A percentile compares a stretch with the other conserved stretches of the same genome.
These are phyloP conservation scores for Salvelinus namaycush DNA, from an alignment of 2,113 vertebrate genomes.

Conservation along the genomic window DNA sequence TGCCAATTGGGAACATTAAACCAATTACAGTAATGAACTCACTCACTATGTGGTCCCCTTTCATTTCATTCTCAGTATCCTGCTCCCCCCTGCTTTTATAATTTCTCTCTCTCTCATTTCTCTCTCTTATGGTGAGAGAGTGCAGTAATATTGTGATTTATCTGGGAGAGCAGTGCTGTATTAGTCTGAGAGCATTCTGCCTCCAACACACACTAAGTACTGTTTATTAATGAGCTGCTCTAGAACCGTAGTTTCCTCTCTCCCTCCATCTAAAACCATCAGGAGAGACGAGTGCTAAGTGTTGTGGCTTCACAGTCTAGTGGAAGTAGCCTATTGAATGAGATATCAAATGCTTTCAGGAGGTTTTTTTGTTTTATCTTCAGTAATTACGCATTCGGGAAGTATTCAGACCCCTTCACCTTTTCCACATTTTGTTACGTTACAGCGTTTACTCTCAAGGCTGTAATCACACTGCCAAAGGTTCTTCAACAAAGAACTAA, in stretches of 20 bases:
- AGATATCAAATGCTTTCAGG: too few relatives aligned
- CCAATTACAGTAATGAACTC: conserved; percentile 64
- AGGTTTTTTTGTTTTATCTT: too few relatives aligned
- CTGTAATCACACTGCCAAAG: too few relatives aligned
- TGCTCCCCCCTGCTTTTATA: conserved; percentile 29
- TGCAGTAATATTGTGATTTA: conserved; percentile 65
- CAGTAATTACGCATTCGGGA: too few relatives aligned
- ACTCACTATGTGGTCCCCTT: conserved; percentile 29
- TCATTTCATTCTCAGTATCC: conserved; percentile 15
- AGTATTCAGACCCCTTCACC: too few relatives aligned
- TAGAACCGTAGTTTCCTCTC: conserved; percentile 30
- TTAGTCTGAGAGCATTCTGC: conserved; percentile 64
- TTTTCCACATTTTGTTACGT: too few relatives aligned
- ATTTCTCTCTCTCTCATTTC: conserved; percentile 15
- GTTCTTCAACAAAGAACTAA: too few relatives aligned
- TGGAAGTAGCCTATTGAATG: too few relatives aligned
- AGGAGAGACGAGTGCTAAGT: conserved; percentile 8
- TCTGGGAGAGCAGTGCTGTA: conserved; percentile 45
- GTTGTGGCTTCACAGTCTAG: too few relatives aligned
- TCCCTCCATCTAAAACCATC: conserved; percentile 10
- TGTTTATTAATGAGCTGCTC: conserved; percentile 54
- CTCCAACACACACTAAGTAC: conserved; percentile 44
- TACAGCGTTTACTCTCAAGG: too few relatives aligned
- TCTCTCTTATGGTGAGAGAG: neutral
- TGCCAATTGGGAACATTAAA: conserved; percentile 57